Base-by-base conservation (phyloP, 2,113 vertebrate genomes). In the Sialia sialis region DNA sequence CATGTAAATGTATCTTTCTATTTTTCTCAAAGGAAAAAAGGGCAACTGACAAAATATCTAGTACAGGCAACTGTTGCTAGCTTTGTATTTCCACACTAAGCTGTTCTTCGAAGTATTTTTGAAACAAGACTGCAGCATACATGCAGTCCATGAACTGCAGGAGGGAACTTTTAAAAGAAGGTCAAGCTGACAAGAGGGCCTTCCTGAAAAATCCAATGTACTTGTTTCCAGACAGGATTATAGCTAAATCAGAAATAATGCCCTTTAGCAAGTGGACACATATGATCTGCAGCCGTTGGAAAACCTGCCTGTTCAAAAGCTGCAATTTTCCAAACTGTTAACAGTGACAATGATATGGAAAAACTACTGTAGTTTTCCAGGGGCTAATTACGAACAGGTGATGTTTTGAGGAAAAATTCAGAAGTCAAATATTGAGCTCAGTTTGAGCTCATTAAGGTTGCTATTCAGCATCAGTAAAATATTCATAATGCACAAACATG, bases 331-430 rank as follows among this genome's bases (percentile, higher is more conserved):
- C 62, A 90, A 77, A 93, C 59, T 74, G 69, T 86, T 86, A 83
- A 73, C 70, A 51, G 63, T 39, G 73, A 96, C 77, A 85, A 49
- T 36, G 49, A 83, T 67, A 91, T 4, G 13, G 52, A 76, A 95
- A 90, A 95, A 54, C 46, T 25, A 79, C 60, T 43, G 25, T 38
- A 73, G 69, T 83, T 95, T 96, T 94, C 85, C 90, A 96, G 76
- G 87, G 68, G 83, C 91, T 97, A 96, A 97, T 97, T 97, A 94
- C 29, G 97, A 97, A 92, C 94, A 98, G 96, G 96, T 96, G 97
- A 94, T 21, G 44, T 68, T 93, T 90, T 95, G 64, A 89, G 86
- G 74, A 78, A 87, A 97, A 94, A 94, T 89, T 87, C 89, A 80
- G 79, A 95, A 97, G 95, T 96, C 96, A 96, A 97, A 98, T 66